phyloP scores from a whole-genome alignment of 2,797 vertebrate genomes.

The Sebastes minor region DNA sequence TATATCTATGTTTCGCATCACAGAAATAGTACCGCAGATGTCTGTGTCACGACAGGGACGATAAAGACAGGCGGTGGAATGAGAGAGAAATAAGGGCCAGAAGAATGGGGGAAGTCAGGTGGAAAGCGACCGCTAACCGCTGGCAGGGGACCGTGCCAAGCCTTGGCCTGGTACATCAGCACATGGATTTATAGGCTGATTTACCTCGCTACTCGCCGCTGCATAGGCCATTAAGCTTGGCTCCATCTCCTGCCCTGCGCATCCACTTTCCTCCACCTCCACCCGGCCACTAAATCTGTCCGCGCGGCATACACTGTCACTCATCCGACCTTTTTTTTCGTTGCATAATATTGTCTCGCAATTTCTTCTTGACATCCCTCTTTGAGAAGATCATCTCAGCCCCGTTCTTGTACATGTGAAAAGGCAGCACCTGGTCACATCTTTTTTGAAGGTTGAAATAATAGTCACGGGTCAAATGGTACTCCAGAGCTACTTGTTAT shows the following conservation, averaged over 20 bases:
- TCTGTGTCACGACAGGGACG: slow-evolving; percentile 26
- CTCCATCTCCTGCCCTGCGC: slow-evolving; percentile 36
- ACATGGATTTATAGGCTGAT: slow-evolving; percentile 67
- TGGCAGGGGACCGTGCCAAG: slow-evolving; percentile 47
- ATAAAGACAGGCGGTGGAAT: slow-evolving; percentile 29
- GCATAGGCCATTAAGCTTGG: slow-evolving; percentile 64
- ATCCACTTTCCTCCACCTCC: slow-evolving; percentile 19
- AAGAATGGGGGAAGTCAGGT: slow-evolving; percentile 56
- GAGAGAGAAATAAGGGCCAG: slow-evolving; percentile 37
- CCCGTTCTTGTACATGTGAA: neutral
- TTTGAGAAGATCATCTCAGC: neutral
- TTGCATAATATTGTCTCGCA: neutral
- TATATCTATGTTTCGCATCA: neutral
- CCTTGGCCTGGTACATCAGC: slow-evolving; percentile 44
- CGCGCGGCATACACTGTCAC: neutral
- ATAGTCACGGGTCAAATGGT: neutral
- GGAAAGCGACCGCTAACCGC: slow-evolving; percentile 58
- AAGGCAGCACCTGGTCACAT: neutral
- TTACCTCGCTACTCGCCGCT: slow-evolving; percentile 50
- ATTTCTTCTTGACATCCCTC: neutral
- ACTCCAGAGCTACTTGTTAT: neutral
- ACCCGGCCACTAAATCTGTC: slow-evolving; percentile 29
- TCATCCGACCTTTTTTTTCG: neutral
- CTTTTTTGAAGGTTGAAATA: neutral
- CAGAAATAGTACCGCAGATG: slow-evolving; percentile 24